Base-by-base conservation (phyloP, 1,140 invertebrate species). In the Bombus affinis region DNA sequence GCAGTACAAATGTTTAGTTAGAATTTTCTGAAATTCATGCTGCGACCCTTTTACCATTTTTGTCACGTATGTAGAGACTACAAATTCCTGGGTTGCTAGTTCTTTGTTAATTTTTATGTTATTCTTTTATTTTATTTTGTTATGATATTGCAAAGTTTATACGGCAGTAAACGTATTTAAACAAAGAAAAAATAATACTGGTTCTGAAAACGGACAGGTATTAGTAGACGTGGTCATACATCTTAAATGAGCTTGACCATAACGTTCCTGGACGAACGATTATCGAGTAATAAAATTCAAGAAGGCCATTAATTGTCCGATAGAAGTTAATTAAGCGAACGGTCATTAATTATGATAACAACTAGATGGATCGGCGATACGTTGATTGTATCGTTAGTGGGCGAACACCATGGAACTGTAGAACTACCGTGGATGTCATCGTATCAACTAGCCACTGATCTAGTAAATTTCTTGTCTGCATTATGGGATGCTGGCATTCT, bases 321-420 rank as follows among this genome's bases (percentile, higher is more conserved):
- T 35, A 83, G 66, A 88, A 89, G 84, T 91, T 86, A 91, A 91
- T 91, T 90, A 90, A 86, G 59, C 25, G 28, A 35, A 35, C 44
- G 77, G 62, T 39, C 78, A 71, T 88, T 91, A 88, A 92, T 91
- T 88, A 86, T 72, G 85, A 81, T 88, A 90, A 92, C 86, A 72
- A 68, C 70, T 66, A n/a, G 42, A 35, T 32, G 72, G 66, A 72
- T 75, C 83, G 42, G 78, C 44, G 76, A 87, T 90, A 91, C 77
- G 81, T 83, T 68, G 78, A 84, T 88, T 88, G 68, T 84, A 89
- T 86, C 47, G 73, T 78, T 85, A 84, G 66, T 76, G 82, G 47
- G 25, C 59, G 80, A 82, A 82, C 79, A 79, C 76, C 76, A 39
- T 80, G 42, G 77, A 85, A 80, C 42, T 53, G 37, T 80, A 42